phyloP scores from a whole-genome alignment of 2,797 vertebrate genomes.

The Pangasius krempfi region DNA sequence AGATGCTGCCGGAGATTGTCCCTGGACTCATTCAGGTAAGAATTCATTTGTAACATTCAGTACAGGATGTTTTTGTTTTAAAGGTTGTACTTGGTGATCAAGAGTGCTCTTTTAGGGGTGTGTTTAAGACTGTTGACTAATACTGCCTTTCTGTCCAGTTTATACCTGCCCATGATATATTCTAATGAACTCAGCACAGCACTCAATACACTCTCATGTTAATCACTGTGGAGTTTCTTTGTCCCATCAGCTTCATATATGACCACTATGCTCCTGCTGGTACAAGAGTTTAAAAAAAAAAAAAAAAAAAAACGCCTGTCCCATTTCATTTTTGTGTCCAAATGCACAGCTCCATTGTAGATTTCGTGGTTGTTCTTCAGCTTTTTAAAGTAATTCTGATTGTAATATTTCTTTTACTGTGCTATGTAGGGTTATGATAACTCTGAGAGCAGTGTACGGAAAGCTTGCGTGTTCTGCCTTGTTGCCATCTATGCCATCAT shows the following conservation, averaged over 20 bases:
- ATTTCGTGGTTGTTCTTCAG: background rate
- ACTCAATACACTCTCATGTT: background rate
- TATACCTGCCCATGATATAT: background rate
- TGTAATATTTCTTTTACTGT: slow-evolving; percentile 26
- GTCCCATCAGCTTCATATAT: background rate
- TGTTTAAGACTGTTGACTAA: background rate
- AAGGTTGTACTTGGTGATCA: background rate
- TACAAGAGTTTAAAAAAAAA: background rate
- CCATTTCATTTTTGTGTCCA: background rate
- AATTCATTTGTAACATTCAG: background rate
- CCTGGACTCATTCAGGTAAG: slow-evolving; percentile 94
- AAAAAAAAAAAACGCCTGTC: background rate
- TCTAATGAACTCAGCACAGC: background rate
- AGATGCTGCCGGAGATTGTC: slow-evolving; percentile 91
- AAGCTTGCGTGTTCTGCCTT: slow-evolving; percentile 97
- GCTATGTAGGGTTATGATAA: slow-evolving; percentile 91
- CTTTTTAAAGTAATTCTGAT: background rate
- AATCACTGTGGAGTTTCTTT: background rate
- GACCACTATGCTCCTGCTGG: background rate
- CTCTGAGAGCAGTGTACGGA: slow-evolving; percentile 96
- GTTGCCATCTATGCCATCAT: slow-evolving; percentile 94
- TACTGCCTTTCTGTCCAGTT: background rate
- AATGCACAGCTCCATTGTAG: background rate
- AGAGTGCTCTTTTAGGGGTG: background rate
- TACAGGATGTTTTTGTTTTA: background rate